These are phyloP conservation scores for Hypsopygia costalis DNA, from an alignment of 2,888 invertebrate species.

Conservation along the genomic window DNA sequence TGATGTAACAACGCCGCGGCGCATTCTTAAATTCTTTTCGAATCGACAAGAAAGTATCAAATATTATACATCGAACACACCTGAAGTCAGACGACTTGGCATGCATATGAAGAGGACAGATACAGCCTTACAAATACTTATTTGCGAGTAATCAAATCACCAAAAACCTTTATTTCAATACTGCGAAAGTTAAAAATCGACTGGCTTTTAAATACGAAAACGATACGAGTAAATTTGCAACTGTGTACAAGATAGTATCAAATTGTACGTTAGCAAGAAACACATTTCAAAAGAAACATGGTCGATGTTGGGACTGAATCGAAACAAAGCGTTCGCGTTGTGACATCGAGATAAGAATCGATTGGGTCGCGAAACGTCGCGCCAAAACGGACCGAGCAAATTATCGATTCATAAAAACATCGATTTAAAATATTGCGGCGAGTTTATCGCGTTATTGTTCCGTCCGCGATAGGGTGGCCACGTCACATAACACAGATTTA, in stretches of 20 bases:
- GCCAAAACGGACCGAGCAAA: constrained; percentile 75
- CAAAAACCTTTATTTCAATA: constrained; percentile 21
- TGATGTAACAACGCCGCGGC: constrained; percentile 35
- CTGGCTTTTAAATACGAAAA: constrained; percentile 18
- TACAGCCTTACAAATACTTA: constrained; percentile 32
- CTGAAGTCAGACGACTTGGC: constrained; percentile 66
- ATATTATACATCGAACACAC: constrained; percentile 74
- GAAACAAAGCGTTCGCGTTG: constrained; percentile 78
- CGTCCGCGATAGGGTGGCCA: constrained; percentile 58
- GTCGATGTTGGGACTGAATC: constrained; percentile 70
- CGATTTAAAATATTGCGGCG: constrained; percentile 74
- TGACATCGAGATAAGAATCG: constrained; percentile 74
- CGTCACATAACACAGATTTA: constrained; percentile 3
- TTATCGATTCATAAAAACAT: constrained; percentile 81
- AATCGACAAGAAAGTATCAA: constrained; percentile 75
- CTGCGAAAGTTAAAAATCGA: constrained; percentile 36
- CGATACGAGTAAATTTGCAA: constrained; percentile 49
- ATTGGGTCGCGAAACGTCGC: constrained; percentile 74
- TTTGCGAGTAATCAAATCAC: constrained; percentile 19
- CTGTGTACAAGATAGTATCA: constrained; percentile 61
- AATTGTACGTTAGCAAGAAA: constrained; percentile 77
- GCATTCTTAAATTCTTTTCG: constrained; percentile 45
- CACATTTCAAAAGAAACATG: constrained; percentile 77
- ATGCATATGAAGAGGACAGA: constrained; percentile 69
- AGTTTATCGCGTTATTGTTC: constrained; percentile 68